Base-by-base conservation (phyloP, 2,113 vertebrate species). In the Menidia beryllina region DNA sequence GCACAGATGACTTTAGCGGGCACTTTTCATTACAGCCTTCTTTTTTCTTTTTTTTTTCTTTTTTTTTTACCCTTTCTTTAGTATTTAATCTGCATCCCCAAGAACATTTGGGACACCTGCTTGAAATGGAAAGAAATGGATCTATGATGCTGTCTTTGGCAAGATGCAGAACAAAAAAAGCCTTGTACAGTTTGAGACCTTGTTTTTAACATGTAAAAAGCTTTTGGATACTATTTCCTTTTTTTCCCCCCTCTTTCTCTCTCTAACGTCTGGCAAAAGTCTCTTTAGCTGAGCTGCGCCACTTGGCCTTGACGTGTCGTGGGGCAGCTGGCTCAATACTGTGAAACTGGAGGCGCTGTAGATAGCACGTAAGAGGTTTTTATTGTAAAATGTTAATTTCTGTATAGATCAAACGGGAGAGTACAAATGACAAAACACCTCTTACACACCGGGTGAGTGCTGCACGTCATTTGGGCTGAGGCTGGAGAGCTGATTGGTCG, bases 301-400 rank as follows among this genome's bases (percentile, higher is more conserved):
- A 66, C 82, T 47, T 47, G 50, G 72, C 76, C 86, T 69, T 26
- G 26, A 57, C 49, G 75, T 50, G 84, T 79, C 67, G 20, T 21
- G 81, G 75, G 70, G 90, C 89, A 81, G 87, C 84, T 67, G 91
- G 88, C 88, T 86, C 83, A 85, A 92, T 92, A 93, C 93, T 94
- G 93, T 94, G 93, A 94, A 93, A 92, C 88, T 90, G 87, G 91
- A 94, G 92, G 90, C 89, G 84, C 88, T 93, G 93, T 91, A 94
- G 87, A 90, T 93, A 90, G 89, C 89, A 88, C 77, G 87, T 73
- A 74, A 91, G 86, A 90, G 79, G 73, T 88, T 89, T 91, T 90
- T 88, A 87, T 86, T 91, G 84, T 91, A 90, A 82, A 91, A 89
- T 85, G 81, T 86, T 91, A 75, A 87, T 90, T 90, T 91, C 89